These are phyloP conservation scores for Psittacula cyanocephala DNA, from an alignment of 2,113 vertebrate genomes.

Conservation along the genomic window DNA sequence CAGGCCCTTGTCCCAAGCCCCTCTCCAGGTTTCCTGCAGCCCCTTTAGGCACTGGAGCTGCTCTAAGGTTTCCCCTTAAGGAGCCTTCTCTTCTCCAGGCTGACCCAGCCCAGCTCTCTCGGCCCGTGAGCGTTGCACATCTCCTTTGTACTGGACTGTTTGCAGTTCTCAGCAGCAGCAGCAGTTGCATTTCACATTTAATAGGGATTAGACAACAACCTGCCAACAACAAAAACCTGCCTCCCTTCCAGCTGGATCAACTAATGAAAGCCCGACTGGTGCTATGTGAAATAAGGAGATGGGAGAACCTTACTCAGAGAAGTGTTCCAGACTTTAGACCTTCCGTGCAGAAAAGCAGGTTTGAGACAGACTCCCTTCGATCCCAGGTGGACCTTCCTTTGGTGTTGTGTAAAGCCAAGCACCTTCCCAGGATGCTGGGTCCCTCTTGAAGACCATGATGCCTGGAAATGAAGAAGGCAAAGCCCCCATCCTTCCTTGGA, in stretches of 20 bases:
- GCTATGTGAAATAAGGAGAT: not conserved
- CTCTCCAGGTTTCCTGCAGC: too few relatives aligned
- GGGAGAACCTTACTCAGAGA: not conserved
- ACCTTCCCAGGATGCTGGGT: not conserved
- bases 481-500: not conserved
- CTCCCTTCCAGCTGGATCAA: not conserved
- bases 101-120: not conserved
- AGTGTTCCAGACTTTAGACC: not conserved
- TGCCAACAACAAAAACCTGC: too few relatives aligned
- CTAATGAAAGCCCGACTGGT: not conserved
- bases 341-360: not conserved
- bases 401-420: not conserved
- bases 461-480: not conserved
- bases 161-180: not conserved
- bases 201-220: not conserved
- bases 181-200: not conserved
- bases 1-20: too few relatives aligned
- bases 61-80: not conserved
- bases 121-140: not conserved
- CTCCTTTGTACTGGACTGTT: rapidly evolving
- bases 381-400: not conserved
- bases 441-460: rapidly evolving
- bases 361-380: not conserved
- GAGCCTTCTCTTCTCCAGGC: not conserved
- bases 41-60: not conserved